These are phyloP conservation scores for Amyelois transitella DNA, from an alignment of 1,140 invertebrate genomes.

Conservation along the genomic window DNA sequence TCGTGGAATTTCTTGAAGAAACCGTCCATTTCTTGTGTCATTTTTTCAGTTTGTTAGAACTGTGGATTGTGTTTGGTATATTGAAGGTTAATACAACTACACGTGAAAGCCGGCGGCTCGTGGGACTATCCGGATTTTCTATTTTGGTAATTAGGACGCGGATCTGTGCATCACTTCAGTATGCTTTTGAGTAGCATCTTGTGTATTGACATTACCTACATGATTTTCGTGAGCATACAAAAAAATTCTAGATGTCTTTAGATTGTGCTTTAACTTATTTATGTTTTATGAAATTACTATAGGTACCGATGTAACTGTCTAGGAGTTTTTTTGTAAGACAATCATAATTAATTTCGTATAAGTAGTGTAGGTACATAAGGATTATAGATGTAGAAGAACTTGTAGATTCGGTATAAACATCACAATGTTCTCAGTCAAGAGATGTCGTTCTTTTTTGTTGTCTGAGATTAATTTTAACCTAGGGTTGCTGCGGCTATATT, in stretches of 20 bases:
- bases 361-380: background rate
- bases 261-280: background rate
- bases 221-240: background rate
- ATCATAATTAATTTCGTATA: no score
- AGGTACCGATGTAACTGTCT: no score
- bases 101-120: conserved; percentile 43
- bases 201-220: background rate
- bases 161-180: conserved; percentile 43
- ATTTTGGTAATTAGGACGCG: conserved; percentile 60
- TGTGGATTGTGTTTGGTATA: background rate
- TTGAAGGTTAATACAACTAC: conserved; percentile 38
- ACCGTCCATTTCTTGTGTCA: conserved; percentile 49
- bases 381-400: background rate
- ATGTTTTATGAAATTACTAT: no score
- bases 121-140: conserved; percentile 40
- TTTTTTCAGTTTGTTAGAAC: conserved; percentile 14
- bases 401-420: background rate
- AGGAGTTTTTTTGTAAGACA: no score
- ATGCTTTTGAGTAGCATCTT: background rate
- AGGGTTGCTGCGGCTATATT: background rate
- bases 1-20: conserved; percentile 66
- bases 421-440: background rate
- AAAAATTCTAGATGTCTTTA: background rate
- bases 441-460: background rate
- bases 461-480: background rate